Evolutionary conservation across 2,113 vertebrate genomes (phyloP), one percentile per base, ranked within the genome.

Genomic region (Cromileptes altivelis): DNA sequence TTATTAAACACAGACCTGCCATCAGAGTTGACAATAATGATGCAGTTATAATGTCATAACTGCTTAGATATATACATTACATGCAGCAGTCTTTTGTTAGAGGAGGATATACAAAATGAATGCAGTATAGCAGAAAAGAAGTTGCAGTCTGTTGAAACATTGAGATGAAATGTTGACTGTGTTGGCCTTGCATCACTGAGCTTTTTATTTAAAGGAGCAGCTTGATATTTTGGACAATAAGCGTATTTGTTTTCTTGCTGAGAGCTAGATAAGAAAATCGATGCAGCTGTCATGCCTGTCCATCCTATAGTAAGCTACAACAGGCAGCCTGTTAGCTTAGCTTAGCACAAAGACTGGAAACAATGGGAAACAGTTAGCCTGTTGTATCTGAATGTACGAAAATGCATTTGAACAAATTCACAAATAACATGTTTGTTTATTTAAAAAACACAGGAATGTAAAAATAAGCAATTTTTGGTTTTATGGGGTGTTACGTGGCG

Each of bases 261-360:
- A 17, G 42, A 30, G 14, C 27, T 67, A 5, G 10, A 58, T 40
- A 9, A 71, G 33, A 55, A 30, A 15, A 70, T 71, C 3, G 12
- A 27, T 56, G 6, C 23, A 3, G 0, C 25, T 70, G 49, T 55
- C 21, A 40, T 27, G 30, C 62, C 12, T 17, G 15, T 67, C 19
- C 0, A 21, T 70, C 25, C 55, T 49, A 19, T 19, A 40, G 23
- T 7, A 61, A 53, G 15, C 13, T 60, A 27, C 37, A 64, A 18
- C 11, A 0, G 61, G 27, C 53, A 33, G 2, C 18, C 50, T 0
- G 27, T 74, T 77, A 57, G 40, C 55, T 6, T 80, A 72, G 55
- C 49, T 70, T 72, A 85, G 71, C 60, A 56, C 42, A 23, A 47
- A 55, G 19, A 27, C 18, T 37, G 45, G 11, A 80, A 47, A 57